phyloP scores from a whole-genome alignment of 2,888 invertebrate genomes.

The Trichacis sp. region DNA sequence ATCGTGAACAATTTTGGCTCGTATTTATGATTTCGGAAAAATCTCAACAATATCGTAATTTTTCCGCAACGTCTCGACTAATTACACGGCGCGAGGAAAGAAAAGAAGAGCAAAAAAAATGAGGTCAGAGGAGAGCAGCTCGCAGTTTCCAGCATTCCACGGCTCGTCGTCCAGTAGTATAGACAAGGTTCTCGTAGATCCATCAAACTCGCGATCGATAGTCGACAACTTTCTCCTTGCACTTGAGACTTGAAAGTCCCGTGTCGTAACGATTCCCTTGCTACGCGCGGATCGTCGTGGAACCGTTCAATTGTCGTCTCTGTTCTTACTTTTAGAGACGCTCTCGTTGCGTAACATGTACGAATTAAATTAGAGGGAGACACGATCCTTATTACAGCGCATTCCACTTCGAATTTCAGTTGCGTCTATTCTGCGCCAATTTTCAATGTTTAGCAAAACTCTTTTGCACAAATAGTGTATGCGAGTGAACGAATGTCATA shows the following conservation, averaged over 20 bases:
- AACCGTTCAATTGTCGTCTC: not conserved
- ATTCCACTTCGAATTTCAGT: not conserved
- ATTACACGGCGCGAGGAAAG: constrained; percentile 2
- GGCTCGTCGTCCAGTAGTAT: not conserved
- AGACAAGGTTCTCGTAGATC: constrained; percentile 9
- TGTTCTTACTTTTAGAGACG: not conserved
- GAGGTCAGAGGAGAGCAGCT: constrained; percentile 19
- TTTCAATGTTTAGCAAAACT: too few relatives aligned
- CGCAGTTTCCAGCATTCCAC: not conserved
- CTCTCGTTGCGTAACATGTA: constrained; percentile 2
- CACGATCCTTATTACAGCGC: too few relatives aligned
- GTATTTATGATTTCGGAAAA: too few relatives aligned
- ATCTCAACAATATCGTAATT: too few relatives aligned
- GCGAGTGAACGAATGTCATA: not conserved
- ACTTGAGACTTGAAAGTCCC: constrained; percentile 54
- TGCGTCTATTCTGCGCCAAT: not conserved
- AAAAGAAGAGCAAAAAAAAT: constrained; percentile 18
- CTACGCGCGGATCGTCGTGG: not conserved
- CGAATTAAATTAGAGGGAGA: too few relatives aligned
- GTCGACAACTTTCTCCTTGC: constrained; percentile 53
- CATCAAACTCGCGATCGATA: constrained; percentile 8
- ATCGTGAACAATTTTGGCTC: too few relatives aligned
- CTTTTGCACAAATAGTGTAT: too few relatives aligned
- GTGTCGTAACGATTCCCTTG: not conserved
- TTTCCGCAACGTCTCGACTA: not conserved